Conservation (phyloP, 2,888 invertebrate species). For the Escarpia spicata region DNA sequence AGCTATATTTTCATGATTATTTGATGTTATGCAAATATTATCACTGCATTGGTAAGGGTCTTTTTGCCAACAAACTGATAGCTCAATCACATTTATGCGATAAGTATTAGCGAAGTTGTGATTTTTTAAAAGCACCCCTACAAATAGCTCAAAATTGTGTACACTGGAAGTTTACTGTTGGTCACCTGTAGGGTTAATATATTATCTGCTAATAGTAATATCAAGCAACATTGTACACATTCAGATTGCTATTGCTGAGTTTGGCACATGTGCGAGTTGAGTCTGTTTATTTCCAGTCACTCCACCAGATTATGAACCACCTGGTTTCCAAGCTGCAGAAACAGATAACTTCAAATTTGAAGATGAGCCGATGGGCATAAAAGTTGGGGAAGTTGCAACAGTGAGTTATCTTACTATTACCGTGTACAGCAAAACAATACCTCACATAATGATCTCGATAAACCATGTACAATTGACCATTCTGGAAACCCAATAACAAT, state of each 20-base stretch:
- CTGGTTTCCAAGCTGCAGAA: slow-evolving; percentile 62
- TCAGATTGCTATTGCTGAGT: not conserved
- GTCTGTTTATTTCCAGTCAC: slow-evolving; percentile 56
- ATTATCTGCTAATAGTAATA: no score
- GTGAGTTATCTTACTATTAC: slow-evolving; percentile 46
- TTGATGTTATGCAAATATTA: no score
- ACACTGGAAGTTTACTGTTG: no score
- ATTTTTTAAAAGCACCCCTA: no score
- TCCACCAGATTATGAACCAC: slow-evolving; percentile 66
- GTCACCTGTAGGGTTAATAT: no score
- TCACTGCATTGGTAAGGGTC: no score
- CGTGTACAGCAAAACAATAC: not conserved
- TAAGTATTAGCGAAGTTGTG: no score
- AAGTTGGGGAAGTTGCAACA: slow-evolving; percentile 64
- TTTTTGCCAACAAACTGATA: no score
- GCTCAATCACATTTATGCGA: no score
- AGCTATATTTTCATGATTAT: no score
- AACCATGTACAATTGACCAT: not conserved
- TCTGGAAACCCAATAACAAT: not conserved
- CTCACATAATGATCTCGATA: not conserved
- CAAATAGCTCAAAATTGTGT: no score
- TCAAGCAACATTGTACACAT: not conserved
- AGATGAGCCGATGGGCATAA: slow-evolving; percentile 62
- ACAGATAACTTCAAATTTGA: slow-evolving; percentile 58
- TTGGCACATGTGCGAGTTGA: not conserved